A percentile compares a stretch with the other conserved stretches of the same genome.
These are phyloP conservation scores for Mormyrus iriodes DNA, from an alignment of 2,113 vertebrate species.

Conservation along the genomic window DNA sequence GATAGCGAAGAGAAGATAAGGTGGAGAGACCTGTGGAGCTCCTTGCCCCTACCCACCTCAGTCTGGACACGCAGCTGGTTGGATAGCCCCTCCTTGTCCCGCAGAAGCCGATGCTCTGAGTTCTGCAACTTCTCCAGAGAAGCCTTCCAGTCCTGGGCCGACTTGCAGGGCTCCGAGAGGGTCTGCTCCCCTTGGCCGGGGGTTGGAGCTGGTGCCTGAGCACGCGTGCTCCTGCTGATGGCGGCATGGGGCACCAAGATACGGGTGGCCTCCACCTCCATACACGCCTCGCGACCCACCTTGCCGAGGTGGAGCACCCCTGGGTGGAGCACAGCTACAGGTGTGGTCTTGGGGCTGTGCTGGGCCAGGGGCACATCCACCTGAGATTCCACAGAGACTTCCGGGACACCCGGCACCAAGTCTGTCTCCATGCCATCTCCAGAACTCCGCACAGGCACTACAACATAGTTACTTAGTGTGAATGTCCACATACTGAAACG, in stretches of 20 bases:
- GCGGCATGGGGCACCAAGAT: conserved; percentile 86
- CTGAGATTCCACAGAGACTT: conserved; percentile 48
- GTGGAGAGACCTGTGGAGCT: not conserved
- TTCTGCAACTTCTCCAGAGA: conserved; percentile 78
- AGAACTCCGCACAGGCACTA: conserved; percentile 72
- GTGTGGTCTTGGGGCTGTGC: conserved; percentile 52
- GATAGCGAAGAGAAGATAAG: not conserved
- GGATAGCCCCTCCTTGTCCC: conserved; percentile 90
- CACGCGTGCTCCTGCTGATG: conserved; percentile 61
- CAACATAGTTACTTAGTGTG: conserved; percentile 25
- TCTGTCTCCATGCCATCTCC: conserved; percentile 98
- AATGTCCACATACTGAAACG: not conserved
- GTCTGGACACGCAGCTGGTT: conserved; percentile 92
- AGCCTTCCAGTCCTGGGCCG: conserved; percentile 69
- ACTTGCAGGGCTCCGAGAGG: conserved; percentile 56
- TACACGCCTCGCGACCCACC: conserved; percentile 70
- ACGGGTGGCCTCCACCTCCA: conserved; percentile 82
- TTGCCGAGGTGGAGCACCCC: conserved; percentile 87
- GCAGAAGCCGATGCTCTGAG: conserved; percentile 83
- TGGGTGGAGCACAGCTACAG: conserved; percentile 52
- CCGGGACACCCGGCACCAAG: conserved; percentile 54
- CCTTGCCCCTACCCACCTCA: conserved; percentile 66
- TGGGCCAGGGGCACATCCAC: conserved; percentile 46
- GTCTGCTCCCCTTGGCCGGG: conserved; percentile 56
- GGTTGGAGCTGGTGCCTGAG: conserved; percentile 40